Evolutionary conservation across 2,888 invertebrate genomes (phyloP).

Genomic region (Ophioninae sp.): DNA sequence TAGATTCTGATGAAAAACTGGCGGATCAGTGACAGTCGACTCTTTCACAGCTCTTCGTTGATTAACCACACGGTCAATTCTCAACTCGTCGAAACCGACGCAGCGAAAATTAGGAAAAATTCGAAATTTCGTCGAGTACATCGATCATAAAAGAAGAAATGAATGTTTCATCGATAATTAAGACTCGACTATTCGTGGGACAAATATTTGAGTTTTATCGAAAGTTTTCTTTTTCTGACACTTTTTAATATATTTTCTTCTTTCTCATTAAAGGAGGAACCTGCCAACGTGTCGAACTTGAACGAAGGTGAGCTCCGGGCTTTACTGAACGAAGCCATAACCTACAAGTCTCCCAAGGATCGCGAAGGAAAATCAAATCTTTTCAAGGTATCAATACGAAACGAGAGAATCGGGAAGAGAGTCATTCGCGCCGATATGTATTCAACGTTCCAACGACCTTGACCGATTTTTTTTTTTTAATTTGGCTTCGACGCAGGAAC

Average conservation of each 20-base stretch:
- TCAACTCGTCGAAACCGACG: neutral
- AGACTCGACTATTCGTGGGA: no score
- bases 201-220: no score
- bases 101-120: neutral
- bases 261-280: constrained; percentile 75
- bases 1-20: neutral
- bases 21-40: neutral
- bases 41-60: neutral
- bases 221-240: constrained; percentile 33
- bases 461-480: neutral
- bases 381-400: constrained; percentile 85
- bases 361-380: constrained; percentile 91
- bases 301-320: constrained; percentile 90
- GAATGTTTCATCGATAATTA: neutral
- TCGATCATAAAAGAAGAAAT: neutral
- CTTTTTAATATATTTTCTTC: neutral
- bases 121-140: neutral
- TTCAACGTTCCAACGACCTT: neutral
- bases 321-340: constrained; percentile 91
- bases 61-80: neutral
- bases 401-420: no score
- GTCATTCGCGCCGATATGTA: no score
- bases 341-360: constrained; percentile 91
- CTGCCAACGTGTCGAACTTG: constrained; percentile 82
- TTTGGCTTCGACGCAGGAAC: constrained; percentile 82